Conservation (phyloP, 1,140 invertebrate genomes). For the Rhagoletis zephyria region DNA sequence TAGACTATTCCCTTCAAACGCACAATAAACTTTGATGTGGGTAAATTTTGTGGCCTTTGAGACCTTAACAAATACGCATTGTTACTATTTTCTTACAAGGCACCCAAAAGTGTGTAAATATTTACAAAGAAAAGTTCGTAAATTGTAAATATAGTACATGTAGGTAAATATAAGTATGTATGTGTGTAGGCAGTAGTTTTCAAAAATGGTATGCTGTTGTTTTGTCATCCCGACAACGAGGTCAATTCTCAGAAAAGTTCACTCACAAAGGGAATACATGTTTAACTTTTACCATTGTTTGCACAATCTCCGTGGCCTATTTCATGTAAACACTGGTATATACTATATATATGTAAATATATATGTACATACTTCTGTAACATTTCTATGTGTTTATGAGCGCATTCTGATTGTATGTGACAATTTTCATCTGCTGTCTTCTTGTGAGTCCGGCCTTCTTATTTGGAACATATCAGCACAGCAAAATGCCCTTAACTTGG, state of each 20-base stretch:
- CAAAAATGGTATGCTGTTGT: not conserved
- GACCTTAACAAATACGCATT: not conserved
- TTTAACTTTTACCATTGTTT: constrained; percentile 35
- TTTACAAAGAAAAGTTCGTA: not conserved
- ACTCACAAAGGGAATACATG: constrained; percentile 9
- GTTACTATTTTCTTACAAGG: not conserved
- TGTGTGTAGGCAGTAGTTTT: not conserved
- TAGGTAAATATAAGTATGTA: not conserved
- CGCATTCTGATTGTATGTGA: not conserved
- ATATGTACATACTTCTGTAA: not conserved
- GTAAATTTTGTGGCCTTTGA: constrained; percentile 8
- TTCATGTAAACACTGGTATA: not conserved
- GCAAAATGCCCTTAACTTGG: no score
- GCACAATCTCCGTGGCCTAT: not conserved
- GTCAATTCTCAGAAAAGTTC: constrained; percentile 33
- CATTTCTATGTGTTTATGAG: not conserved
- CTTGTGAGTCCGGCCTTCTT: no score
- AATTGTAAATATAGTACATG: no score
- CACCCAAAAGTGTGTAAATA: not conserved
- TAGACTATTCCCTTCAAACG: not conserved
- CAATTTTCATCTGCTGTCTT: not conserved
- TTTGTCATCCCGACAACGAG: constrained; percentile 10
- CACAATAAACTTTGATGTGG: constrained; percentile 6
- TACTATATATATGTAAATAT: not conserved
- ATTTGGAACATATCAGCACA: no score